phyloP scores from a whole-genome alignment of 2,888 invertebrate species.

The Ethmia dodecea region DNA sequence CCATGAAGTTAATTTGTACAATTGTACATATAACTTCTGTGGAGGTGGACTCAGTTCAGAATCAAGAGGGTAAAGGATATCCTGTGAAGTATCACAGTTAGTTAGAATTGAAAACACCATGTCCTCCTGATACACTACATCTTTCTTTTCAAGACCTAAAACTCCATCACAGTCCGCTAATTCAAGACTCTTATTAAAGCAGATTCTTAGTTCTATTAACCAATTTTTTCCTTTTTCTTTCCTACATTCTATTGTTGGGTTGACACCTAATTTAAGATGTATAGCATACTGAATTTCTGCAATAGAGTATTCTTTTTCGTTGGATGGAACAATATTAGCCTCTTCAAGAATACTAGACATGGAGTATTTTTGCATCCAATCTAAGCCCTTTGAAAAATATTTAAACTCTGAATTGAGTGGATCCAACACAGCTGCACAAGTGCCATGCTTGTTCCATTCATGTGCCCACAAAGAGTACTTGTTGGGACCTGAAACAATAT shows the following conservation, averaged over 20 bases:
- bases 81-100: slow-evolving; percentile 75
- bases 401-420: slow-evolving; percentile 79
- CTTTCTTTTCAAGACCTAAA: slow-evolving; percentile 4
- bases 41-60: slow-evolving; percentile 37
- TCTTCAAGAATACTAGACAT: slow-evolving; percentile 78
- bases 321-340: slow-evolving; percentile 71
- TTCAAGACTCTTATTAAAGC: slow-evolving; percentile 82
- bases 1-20: slow-evolving; percentile 76
- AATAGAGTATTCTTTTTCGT: slow-evolving; percentile 29
- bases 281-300: slow-evolving; percentile 52
- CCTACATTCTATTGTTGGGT: slow-evolving; percentile 81
- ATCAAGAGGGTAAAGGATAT: slow-evolving; percentile 78
- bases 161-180: slow-evolving; percentile 82
- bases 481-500: slow-evolving; percentile 45
- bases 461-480: slow-evolving; percentile 84
- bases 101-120: slow-evolving; percentile 57
- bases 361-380: slow-evolving; percentile 78
- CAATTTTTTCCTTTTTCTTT: slow-evolving; percentile 77
- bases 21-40: slow-evolving; percentile 61
- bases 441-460: slow-evolving; percentile 91
- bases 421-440: slow-evolving; percentile 81
- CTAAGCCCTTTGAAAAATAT: slow-evolving; percentile 82
- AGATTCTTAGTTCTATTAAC: slow-evolving; percentile 84
- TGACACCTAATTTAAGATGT: slow-evolving; percentile 70
- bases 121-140: slow-evolving; percentile 6